These are phyloP conservation scores for Cerastoderma edule DNA, from an alignment of 2,888 invertebrate species.

Conservation along the genomic window DNA sequence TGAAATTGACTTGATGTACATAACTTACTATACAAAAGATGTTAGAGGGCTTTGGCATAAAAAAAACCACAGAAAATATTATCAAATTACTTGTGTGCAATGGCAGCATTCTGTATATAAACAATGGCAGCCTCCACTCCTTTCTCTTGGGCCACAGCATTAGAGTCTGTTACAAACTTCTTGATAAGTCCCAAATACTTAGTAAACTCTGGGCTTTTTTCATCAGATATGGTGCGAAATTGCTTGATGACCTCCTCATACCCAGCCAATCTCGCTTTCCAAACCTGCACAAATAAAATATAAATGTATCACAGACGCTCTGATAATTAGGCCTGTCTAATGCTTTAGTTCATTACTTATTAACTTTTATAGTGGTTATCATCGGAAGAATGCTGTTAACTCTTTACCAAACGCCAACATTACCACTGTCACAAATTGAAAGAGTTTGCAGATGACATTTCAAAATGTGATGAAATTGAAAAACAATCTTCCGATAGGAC, in stretches of 20 bases:
- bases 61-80: too few relatives aligned
- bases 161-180: conserved; percentile 96
- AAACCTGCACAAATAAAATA: conserved; percentile 86
- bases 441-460: too few relatives aligned
- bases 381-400: too few relatives aligned
- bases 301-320: not conserved
- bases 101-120: conserved; percentile 93
- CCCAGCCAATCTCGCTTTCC: conserved; percentile 97
- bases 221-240: conserved; percentile 92
- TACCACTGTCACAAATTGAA: too few relatives aligned
- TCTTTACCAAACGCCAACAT: too few relatives aligned
- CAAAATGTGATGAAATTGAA: too few relatives aligned
- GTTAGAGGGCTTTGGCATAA: too few relatives aligned
- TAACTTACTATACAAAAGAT: too few relatives aligned
- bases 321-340: not conserved
- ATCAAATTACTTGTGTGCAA: conserved; percentile 86
- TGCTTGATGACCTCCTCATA: conserved; percentile 96
- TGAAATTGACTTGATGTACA: too few relatives aligned
- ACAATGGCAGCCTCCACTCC: conserved; percentile 95
- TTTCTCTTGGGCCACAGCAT: conserved; percentile 98
- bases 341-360: too few relatives aligned
- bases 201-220: conserved; percentile 96
- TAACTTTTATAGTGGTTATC: too few relatives aligned
- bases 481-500: too few relatives aligned
- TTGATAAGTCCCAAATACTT: conserved; percentile 95